A percentile compares a stretch with the other conserved stretches of the same genome.
These are phyloP conservation scores for Cephus sareptanus DNA, from an alignment of 2,888 invertebrate genomes.

Conservation along the genomic window DNA sequence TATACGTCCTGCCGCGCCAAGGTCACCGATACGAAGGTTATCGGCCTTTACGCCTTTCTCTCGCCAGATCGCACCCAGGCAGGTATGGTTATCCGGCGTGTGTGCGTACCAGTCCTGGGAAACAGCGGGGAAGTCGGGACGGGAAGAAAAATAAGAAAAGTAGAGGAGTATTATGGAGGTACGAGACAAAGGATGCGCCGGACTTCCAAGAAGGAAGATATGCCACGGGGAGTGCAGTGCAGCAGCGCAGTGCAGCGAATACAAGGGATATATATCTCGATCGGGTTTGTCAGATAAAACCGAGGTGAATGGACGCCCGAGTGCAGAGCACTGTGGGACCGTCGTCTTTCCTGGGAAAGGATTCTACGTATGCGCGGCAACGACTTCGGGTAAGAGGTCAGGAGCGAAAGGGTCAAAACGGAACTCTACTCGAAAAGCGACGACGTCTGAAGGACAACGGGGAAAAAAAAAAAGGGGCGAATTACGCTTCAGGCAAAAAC, in stretches of 20 bases:
- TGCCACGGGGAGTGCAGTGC: not conserved
- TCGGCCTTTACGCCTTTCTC: slow-evolving; percentile 40
- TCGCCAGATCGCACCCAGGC: not conserved
- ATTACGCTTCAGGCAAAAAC: not conserved
- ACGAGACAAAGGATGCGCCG: not conserved
- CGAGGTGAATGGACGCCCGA: not conserved
- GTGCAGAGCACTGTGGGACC: not conserved
- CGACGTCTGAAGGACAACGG: not conserved
- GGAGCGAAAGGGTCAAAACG: not conserved
- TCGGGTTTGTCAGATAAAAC: not conserved
- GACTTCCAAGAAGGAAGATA: not conserved
- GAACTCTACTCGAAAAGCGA: not conserved
- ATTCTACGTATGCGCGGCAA: slow-evolving; percentile 6
- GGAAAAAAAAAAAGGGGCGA: not conserved
- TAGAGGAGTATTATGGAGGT: not conserved
- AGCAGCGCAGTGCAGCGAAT: not conserved
- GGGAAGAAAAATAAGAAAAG: not conserved
- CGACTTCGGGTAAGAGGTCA: not conserved
- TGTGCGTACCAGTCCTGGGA: not conserved
- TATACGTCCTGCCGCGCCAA: slow-evolving; percentile 35
- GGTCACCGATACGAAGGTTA: slow-evolving; percentile 59
- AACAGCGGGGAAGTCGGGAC: not conserved
- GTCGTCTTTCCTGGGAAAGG: slow-evolving; percentile 24
- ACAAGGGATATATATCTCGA: not conserved
- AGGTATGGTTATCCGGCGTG: not conserved